These are phyloP conservation scores for Mastomys coucha DNA, from an alignment of 2,113 vertebrate genomes.

Conservation along the genomic window DNA sequence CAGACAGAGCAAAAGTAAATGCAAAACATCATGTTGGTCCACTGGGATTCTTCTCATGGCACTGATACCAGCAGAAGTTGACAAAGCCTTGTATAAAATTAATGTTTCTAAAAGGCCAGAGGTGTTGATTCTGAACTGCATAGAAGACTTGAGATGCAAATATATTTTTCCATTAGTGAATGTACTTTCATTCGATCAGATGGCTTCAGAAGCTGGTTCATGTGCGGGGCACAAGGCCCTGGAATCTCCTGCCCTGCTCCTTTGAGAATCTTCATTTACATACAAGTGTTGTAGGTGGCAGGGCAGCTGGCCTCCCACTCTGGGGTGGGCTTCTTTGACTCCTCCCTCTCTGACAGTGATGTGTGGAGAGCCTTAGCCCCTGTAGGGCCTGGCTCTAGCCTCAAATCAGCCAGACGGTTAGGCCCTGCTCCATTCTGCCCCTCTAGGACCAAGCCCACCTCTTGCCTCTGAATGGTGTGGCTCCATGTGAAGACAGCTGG, in stretches of 20 bases:
- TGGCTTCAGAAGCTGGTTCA: not conserved
- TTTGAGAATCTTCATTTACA: rapidly evolving
- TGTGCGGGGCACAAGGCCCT: not conserved
- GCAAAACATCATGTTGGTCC: not conserved
- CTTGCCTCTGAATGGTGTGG: not conserved
- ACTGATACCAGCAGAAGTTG: not conserved
- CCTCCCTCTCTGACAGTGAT: rapidly evolving
- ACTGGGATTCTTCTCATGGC: not conserved
- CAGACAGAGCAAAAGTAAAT: not conserved
- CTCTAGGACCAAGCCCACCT: not conserved
- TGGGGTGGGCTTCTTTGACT: not conserved
- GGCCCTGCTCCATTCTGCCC: not conserved
- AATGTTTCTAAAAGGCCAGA: not conserved
- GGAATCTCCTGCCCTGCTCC: not conserved
- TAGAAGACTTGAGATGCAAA: constrained; percentile 6
- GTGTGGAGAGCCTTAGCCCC: not conserved
- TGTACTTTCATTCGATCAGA: not conserved
- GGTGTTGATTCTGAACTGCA: not conserved
- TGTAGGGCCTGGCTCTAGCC: not conserved
- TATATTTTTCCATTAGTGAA: not conserved
- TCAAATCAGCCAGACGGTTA: not conserved
- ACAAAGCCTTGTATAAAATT: not conserved
- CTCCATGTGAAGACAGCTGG: not conserved
- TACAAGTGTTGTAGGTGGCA: not conserved
- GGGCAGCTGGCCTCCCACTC: not conserved